These are phyloP conservation scores for Pocillopora meandrina DNA, from an alignment of 92 coral and sea anemone genomes.

Conservation along the genomic window DNA sequence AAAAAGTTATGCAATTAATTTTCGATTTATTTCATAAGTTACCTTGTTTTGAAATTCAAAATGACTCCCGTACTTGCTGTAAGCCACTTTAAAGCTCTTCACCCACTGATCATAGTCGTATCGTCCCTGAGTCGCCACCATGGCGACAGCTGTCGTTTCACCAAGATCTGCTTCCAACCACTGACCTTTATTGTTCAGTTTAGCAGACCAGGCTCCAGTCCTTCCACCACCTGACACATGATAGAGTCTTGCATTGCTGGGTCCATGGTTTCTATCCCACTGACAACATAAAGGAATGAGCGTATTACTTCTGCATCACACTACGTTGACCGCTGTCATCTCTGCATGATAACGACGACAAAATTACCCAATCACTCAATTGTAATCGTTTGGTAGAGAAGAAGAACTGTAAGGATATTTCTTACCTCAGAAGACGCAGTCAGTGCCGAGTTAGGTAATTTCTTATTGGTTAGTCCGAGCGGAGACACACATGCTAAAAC, in stretches of 20 bases:
- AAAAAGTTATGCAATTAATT: too few relatives aligned
- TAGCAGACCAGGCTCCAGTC: constrained; percentile 4
- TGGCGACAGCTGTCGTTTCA: not conserved
- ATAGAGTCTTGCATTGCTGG: not conserved
- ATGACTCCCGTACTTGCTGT: not conserved
- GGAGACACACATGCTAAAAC: not conserved
- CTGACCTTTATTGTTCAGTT: constrained; percentile 1
- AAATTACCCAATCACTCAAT: too few relatives aligned
- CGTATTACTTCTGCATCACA: too few relatives aligned
- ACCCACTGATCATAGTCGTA: not conserved
- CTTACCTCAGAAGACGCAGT: not conserved
- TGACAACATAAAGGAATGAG: not conserved
- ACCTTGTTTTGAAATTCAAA: not conserved
- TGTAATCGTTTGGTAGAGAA: too few relatives aligned
- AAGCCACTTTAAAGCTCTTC: not conserved
- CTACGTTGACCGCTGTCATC: too few relatives aligned
- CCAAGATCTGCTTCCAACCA: constrained; percentile 24
- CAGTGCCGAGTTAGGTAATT: not conserved
- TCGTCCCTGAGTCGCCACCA: constrained; percentile 21
- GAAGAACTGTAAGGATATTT: too few relatives aligned
- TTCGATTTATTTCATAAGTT: too few relatives aligned
- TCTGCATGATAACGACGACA: too few relatives aligned
- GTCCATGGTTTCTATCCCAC: not conserved
- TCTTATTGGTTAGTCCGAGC: constrained; percentile 2
- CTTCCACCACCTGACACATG: not conserved